These are phyloP conservation scores for Sterna hirundo DNA, from an alignment of 2,113 vertebrate species.

Conservation along the genomic window DNA sequence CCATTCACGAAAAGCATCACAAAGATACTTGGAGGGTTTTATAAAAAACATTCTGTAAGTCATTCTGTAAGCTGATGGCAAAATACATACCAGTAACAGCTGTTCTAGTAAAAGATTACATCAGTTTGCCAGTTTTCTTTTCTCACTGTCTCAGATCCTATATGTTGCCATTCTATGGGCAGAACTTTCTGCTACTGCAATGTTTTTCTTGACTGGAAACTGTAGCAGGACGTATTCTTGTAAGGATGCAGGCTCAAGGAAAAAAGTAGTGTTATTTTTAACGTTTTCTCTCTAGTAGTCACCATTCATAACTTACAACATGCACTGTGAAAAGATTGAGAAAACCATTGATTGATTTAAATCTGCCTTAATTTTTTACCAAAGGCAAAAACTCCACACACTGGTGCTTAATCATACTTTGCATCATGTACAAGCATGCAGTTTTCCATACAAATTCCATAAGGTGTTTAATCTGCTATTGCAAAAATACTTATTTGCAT, in stretches of 20 bases:
- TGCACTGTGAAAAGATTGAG: background rate
- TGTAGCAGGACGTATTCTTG: background rate
- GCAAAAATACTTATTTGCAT: slow-evolving; percentile 70
- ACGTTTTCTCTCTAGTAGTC: background rate
- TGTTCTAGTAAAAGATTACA: background rate
- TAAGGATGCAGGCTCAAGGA: background rate
- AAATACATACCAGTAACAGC: background rate
- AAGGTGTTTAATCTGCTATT: slow-evolving; percentile 65
- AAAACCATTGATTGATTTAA: slow-evolving; percentile 37
- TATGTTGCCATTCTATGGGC: background rate
- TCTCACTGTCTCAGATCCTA: background rate
- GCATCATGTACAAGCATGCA: slow-evolving; percentile 57
- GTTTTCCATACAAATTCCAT: slow-evolving; percentile 60
- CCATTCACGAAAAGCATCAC: background rate
- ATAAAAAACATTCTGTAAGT: background rate
- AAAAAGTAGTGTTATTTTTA: background rate
- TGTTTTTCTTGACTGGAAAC: background rate
- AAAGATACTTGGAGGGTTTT: background rate
- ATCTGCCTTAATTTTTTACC: slow-evolving; percentile 37
- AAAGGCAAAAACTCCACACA: slow-evolving; percentile 36
- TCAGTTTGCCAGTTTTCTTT: background rate
- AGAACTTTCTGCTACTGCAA: background rate
- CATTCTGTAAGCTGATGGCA: background rate
- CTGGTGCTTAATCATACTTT: slow-evolving; percentile 53
- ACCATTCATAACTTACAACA: background rate